These are phyloP conservation scores for Meiosimyza decipiens DNA, from an alignment of 2,888 invertebrate genomes.

Conservation along the genomic window DNA sequence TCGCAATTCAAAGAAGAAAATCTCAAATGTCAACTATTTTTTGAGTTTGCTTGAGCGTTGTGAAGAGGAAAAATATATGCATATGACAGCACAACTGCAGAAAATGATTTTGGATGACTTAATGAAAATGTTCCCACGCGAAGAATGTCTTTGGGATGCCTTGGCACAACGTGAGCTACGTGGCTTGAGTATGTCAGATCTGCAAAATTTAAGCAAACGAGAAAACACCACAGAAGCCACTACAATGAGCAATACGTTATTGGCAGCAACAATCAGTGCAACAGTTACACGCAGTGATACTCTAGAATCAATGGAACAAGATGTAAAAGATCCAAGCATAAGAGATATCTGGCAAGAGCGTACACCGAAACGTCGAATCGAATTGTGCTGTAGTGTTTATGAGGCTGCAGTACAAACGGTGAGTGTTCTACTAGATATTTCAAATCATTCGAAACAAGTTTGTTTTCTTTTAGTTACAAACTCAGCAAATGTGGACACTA, in stretches of 20 bases:
- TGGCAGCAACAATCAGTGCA: slow-evolving; percentile 11
- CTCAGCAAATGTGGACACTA: slow-evolving; percentile 70
- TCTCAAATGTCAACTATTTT: slow-evolving; percentile 71
- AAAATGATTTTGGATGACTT: slow-evolving; percentile 69
- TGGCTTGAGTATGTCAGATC: slow-evolving; percentile 62
- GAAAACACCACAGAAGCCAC: neutral
- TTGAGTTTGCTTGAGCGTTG: slow-evolving; percentile 70
- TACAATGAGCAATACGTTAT: neutral
- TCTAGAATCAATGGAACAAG: slow-evolving; percentile 39
- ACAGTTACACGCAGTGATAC: slow-evolving; percentile 4
- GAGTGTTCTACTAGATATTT: slow-evolving; percentile 12
- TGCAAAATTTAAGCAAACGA: slow-evolving; percentile 31
- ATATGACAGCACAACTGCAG: slow-evolving; percentile 72
- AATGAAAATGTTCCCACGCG: slow-evolving; percentile 68
- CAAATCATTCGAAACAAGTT: neutral
- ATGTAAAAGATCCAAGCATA: slow-evolving; percentile 36
- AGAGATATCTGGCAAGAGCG: slow-evolving; percentile 49
- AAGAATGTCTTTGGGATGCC: slow-evolving; percentile 72
- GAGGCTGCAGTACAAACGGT: slow-evolving; percentile 67
- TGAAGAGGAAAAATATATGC: slow-evolving; percentile 69
- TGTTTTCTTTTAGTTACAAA: slow-evolving; percentile 58
- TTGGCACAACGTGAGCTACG: slow-evolving; percentile 72
- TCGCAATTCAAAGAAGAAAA: slow-evolving; percentile 71
- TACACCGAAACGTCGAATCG: slow-evolving; percentile 66
- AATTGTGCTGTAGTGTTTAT: slow-evolving; percentile 68